These are phyloP conservation scores for Leptinotarsa undecemlineata DNA, from an alignment of 1,140 invertebrate genomes.

Conservation along the genomic window DNA sequence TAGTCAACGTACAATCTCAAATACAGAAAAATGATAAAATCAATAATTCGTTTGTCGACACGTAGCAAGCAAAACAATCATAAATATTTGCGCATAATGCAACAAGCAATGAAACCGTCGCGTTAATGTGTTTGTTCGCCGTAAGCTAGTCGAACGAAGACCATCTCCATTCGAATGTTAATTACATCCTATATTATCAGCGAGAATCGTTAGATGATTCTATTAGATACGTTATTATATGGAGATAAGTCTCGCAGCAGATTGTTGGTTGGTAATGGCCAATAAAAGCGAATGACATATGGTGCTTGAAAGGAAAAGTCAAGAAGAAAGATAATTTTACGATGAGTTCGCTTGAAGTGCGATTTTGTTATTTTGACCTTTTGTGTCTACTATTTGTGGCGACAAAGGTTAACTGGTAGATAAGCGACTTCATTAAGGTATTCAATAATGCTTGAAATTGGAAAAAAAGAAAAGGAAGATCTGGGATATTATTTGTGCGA, in stretches of 20 bases:
- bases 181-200: slow-evolving; percentile 3
- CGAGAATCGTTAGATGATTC: background rate
- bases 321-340: too few relatives aligned
- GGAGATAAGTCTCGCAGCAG: slow-evolving; percentile 1
- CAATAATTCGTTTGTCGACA: too few relatives aligned
- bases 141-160: background rate
- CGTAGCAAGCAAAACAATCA: background rate
- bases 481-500: too few relatives aligned
- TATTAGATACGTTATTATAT: background rate
- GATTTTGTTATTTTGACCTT: too few relatives aligned
- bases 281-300: background rate
- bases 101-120: background rate
- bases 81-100: background rate
- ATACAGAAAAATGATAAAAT: too few relatives aligned
- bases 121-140: background rate
- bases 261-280: background rate
- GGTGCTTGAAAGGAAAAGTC: background rate
- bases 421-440: too few relatives aligned
- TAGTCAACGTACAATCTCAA: too few relatives aligned
- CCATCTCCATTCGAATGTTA: background rate
- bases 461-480: too few relatives aligned
- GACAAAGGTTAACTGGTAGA: too few relatives aligned
- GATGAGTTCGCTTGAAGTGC: too few relatives aligned
- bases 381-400: too few relatives aligned
- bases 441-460: too few relatives aligned